These are phyloP conservation scores for Prinia subflava DNA, from an alignment of 2,113 vertebrate genomes.

Conservation along the genomic window DNA sequence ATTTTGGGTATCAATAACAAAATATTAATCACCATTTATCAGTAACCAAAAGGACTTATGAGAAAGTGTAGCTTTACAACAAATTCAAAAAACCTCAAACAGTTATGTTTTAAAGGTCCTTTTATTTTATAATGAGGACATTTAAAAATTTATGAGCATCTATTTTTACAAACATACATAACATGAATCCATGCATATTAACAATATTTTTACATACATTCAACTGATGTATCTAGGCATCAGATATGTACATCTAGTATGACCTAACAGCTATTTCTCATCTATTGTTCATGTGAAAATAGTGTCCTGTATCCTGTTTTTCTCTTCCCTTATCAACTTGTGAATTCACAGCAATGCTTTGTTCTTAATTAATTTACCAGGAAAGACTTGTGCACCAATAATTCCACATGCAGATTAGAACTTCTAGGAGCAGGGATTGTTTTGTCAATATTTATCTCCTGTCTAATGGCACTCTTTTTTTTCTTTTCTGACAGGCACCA, in stretches of 20 bases:
- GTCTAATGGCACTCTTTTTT: neutral
- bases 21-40: neutral
- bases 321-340: neutral
- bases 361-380: neutral
- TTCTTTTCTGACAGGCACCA: constrained; percentile 41
- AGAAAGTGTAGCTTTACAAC: neutral
- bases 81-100: neutral
- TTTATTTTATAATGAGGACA: neutral
- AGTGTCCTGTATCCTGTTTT: neutral
- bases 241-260: neutral
- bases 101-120: neutral
- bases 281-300: neutral
- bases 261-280: neutral
- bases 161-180: neutral
- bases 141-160: neutral
- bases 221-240: neutral
- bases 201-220: neutral
- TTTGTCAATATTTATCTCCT: constrained; percentile 56
- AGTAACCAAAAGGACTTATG: neutral
- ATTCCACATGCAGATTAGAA: neutral
- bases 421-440: neutral
- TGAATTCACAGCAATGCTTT: neutral
- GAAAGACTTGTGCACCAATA: neutral
- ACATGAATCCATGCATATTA: neutral
- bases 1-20: neutral